A percentile compares a stretch with the other conserved stretches of the same genome.
Evolutionary conservation across 2,113 vertebrate genomes (phyloP).

Genomic region (Hydrochoerus hydrochaeris): DNA sequence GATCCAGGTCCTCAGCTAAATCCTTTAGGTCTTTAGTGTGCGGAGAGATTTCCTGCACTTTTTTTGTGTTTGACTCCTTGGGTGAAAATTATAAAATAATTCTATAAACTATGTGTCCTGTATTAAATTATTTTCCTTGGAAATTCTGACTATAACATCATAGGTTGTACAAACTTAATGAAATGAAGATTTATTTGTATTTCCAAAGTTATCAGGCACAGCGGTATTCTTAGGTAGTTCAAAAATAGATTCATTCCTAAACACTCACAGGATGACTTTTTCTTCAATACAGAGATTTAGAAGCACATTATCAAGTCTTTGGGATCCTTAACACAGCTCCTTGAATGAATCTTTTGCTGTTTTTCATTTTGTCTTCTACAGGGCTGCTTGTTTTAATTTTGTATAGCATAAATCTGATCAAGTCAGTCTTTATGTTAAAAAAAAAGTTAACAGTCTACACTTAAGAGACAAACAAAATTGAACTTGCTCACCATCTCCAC

Average conservation of each 20-base stretch:
- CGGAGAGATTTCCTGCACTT: too few relatives aligned
- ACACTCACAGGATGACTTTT: neutral
- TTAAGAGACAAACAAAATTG: neutral
- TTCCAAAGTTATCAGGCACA: neutral
- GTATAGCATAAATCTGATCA: neutral
- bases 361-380: neutral
- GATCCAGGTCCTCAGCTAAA: too few relatives aligned
- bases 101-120: too few relatives aligned
- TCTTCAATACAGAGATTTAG: neutral
- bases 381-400: neutral
- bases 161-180: neutral
- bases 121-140: too few relatives aligned
- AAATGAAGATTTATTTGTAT: constrained; percentile 40
- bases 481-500: neutral
- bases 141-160: too few relatives aligned
- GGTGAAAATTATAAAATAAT: too few relatives aligned
- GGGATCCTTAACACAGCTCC: neutral
- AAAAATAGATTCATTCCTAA: neutral
- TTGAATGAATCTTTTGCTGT: neutral
- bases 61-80: too few relatives aligned
- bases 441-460: neutral
- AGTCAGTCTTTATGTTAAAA: neutral
- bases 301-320: neutral
- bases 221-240: neutral
- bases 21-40: too few relatives aligned